Base-by-base conservation (phyloP, 2,113 vertebrate genomes). In the Percina caprodes region DNA sequence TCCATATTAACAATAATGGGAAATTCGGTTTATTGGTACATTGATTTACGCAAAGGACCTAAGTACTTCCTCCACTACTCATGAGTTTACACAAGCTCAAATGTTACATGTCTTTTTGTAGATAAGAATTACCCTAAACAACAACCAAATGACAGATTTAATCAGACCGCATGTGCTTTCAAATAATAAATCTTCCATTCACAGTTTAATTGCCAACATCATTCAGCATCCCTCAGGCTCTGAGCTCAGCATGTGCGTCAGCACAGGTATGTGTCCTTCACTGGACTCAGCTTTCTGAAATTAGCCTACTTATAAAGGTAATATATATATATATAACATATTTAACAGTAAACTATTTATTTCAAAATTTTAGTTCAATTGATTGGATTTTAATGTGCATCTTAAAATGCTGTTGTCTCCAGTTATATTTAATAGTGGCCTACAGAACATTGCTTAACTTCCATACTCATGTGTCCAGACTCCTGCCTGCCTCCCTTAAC, bases 151-250 rank as follows among this genome's bases (percentile, higher is more conserved):
- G n/a, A 30, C 24, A 51, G 54, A 46, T 52, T 54, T 7, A 19
- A 51, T 46, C 11, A 7, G 35, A 55, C 39, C 11, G 2, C 39
- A 48, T 59, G n/a, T 16, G 23, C 13, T 49, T 23, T 45, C 15
- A 68, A 51, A 76, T 14, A 21, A 30, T 39, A 74, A 68, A 56
- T 67, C 10, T 39, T 68, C 68, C 61, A 48, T 54, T 63, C 3
- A 13, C 1, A 3, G 8, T 74, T 56, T 33, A 9, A 52, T 56
- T 77, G 63, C 49, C 67, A 65, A 35, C 58, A 69, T 73, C 45
- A 35, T 48, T 26, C 24, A 54, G 71, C 83, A 26, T 77, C 81
- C 79, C 83, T 75, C 30, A 48, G 78, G 83, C 66, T 55, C 69
- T 73, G 69, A 72, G 65, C 51, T 79, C 23, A 59, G 49, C 2